Evolutionary conservation across 2,797 vertebrate genomes (phyloP).

Genomic region (Dryobates pubescens): DNA sequence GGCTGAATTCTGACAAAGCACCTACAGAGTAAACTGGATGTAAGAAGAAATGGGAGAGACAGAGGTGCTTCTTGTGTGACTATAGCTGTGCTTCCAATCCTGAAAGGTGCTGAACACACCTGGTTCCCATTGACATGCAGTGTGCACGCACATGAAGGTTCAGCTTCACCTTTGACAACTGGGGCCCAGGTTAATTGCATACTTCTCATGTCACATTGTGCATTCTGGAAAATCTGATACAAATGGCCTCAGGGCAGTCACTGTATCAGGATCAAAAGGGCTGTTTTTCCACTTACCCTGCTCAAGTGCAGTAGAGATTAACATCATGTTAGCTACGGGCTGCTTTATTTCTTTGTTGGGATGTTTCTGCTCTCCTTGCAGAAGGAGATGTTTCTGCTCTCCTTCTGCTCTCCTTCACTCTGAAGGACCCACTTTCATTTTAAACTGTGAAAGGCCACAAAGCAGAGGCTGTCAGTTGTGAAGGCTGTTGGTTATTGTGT

Average conservation of each 20-base stretch:
- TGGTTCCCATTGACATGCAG: not conserved
- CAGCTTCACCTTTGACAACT: not conserved
- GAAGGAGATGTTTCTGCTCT: not conserved
- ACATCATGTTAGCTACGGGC: not conserved
- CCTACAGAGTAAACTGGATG: not conserved
- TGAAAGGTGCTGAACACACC: not conserved
- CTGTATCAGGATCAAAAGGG: not conserved
- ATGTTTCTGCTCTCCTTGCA: not conserved
- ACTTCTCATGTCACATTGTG: not conserved
- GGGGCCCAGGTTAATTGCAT: fast-evolving
- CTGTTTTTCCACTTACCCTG: not conserved
- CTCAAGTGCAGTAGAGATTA: not conserved
- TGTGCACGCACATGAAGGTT: not conserved
- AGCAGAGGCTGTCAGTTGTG: not conserved
- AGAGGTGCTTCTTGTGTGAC: not conserved
- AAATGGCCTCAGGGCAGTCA: not conserved
- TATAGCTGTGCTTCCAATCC: fast-evolving
- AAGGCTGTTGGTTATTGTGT: not conserved
- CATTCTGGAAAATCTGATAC: not conserved
- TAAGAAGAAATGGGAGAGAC: not conserved
- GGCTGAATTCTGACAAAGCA: conserved; percentile 36
- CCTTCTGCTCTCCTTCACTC: not conserved
- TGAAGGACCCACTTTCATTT: not conserved
- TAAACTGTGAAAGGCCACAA: not conserved
- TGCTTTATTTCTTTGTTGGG: not conserved